Base-by-base conservation (phyloP, 2,888 invertebrate species). In the Ernsta delagoae region DNA sequence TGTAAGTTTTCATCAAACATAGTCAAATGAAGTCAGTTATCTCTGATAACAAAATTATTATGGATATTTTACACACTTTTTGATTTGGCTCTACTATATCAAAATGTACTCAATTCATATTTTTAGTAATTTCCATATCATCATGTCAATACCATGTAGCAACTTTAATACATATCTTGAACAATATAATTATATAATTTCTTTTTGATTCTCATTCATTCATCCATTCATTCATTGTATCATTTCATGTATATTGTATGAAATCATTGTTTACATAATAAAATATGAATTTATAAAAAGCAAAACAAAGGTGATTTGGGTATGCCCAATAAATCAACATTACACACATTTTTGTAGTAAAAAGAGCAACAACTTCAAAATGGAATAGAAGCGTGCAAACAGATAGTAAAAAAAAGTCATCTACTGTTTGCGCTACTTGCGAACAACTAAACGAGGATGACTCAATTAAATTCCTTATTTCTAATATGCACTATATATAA, bases 381-480 rank as follows among this genome's bases (percentile, higher is more conserved):
- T 66, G 65, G 65, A 66, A 66, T 53, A 66, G 43, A 66, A 66
- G 66, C 66, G 59, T 66, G 66, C 66, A 66, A 66, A 59, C 65
- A 59, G 59, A 59, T 16, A 24, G 5, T 50, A 3, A 36, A 62
- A 59, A n/a, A 34, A 39, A 59, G 16, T 65, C 50, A 39, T 24
- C 50, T 59, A 66, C 50, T 43, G 59, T 59, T 66, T 67, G 66
- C 66, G 60, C 54, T 60, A 54, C 54, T 67, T 60, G 60, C 53
- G 31, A 39, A 61, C 36, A 67, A 67, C 60, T 36, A 61, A 67
- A 61, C 36, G 45, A 60, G 50, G n/a, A 12, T 54, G 60, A 66
- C 59, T 66, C 41, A 59, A 36, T 67, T 53, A 31, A 45, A 43
- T 36, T 34, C 41, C 57, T 57, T 57, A 57, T 12, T 34, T 43